Conservation (phyloP, 2,113 vertebrate genomes). For the Hoplias malabaricus region DNA sequence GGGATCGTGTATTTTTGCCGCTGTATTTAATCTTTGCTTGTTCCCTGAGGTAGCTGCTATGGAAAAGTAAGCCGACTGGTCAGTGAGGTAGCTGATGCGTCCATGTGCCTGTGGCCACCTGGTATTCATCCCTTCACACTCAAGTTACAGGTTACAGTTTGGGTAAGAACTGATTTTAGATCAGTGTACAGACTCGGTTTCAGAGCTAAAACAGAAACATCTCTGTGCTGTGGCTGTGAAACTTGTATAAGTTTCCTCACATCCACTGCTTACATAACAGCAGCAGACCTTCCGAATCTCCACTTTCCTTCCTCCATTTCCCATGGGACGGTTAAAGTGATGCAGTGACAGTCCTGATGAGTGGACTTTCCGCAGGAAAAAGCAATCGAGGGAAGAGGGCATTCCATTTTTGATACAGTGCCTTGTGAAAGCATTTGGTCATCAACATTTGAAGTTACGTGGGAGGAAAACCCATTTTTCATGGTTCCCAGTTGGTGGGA, state of each 20-base stretch:
- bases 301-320: background rate
- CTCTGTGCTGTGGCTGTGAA: background rate
- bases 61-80: constrained; percentile 58
- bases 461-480: too few relatives aligned
- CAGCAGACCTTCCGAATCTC: background rate
- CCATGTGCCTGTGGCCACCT: background rate
- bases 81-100: background rate
- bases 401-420: background rate
- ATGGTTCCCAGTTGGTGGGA: too few relatives aligned
- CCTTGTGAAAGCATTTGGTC: background rate
- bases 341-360: background rate
- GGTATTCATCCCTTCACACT: background rate
- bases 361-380: background rate
- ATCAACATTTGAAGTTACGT: background rate
- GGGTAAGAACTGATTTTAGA: background rate
- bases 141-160: background rate
- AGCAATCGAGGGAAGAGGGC: background rate
- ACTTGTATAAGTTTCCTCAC: background rate
- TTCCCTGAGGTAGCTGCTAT: constrained; percentile 58
- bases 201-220: background rate
- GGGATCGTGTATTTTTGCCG: too few relatives aligned
- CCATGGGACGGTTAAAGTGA: background rate
- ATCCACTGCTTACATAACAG: background rate
- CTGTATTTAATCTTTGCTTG: too few relatives aligned
- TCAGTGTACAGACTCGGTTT: background rate